Evolutionary conservation across 2,797 vertebrate species (phyloP), one percentile per base, ranked within the genome.

Genomic region (Orientallactaga sibirica): DNA sequence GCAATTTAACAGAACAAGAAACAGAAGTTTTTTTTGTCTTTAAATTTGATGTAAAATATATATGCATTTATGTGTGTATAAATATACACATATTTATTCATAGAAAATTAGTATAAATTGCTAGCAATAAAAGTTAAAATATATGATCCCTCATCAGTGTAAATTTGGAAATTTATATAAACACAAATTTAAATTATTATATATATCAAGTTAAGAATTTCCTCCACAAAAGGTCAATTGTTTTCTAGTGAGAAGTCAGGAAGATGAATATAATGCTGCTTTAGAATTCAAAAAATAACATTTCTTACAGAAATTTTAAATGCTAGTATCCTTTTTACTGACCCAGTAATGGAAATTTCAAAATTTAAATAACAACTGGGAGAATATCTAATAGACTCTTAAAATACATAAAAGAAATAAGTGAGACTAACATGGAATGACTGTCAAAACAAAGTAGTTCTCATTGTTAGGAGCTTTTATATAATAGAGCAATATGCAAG

Each of bases 251-350:
- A 0, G 14, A 88, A 77, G 7, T 4, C 2, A 93, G 4, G 2
- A 43, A 92, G 22, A 89, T 84, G 20, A 90, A 81, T 29, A 27
- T 33, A 19, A 67, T 68, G 5, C 0, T 77, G 0, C 73, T 84
- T 64, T 37, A 29, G 2, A 88, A 64, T 88, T 86, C 2, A 33
- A 86, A 88, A 62, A 11, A 55, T 76, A 81, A 9, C 14, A 58
- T 76, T 86, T 88, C 25, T 41, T 73, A 82, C 87, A 80, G 27
- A 55, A 19, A 48, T 29, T 5, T 83, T 88, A 85, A 64, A 85
- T 16, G 61, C 7, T 15, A 52, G 2, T 66, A 88, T 66, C 4
- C 74, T 81, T 89, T 81, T 88, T 84, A 19, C 16, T 73, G 22
- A 90, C 7, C n/a, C 37, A 79, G 74, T 86, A 73, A 25, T 14